phyloP scores from a whole-genome alignment of 92 coral and sea anemone genomes.

The Zoanthus sansibaricus region DNA sequence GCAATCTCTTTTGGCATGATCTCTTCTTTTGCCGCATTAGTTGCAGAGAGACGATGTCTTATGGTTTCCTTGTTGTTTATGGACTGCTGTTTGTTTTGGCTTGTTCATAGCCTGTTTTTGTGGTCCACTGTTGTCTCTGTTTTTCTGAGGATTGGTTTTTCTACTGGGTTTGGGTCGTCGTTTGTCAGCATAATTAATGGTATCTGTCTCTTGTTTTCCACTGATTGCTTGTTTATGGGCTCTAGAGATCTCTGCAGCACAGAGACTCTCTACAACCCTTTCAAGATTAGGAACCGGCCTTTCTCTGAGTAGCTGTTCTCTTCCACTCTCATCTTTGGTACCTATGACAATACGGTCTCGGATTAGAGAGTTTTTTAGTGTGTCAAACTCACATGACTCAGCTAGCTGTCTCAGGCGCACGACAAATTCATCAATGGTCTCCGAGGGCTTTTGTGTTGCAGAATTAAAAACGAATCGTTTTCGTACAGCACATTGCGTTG shows the following conservation, averaged over 20 bases:
- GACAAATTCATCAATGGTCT: slow-evolving; percentile 45
- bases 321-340: slow-evolving; percentile 49
- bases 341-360: slow-evolving; percentile 56
- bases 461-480: slow-evolving; percentile 52
- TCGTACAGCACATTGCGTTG: slow-evolving; percentile 50
- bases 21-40: slow-evolving; percentile 12
- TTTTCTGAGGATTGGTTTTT: slow-evolving; percentile 7
- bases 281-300: slow-evolving; percentile 37
- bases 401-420: slow-evolving; percentile 50
- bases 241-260: neutral
- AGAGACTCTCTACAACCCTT: slow-evolving; percentile 34
- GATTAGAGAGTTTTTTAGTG: slow-evolving; percentile 47
- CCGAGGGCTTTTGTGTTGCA: slow-evolving; percentile 43
- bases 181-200: neutral
- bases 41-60: slow-evolving; percentile 3
- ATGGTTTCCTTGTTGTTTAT: slow-evolving; percentile 1
- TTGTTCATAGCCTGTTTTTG: neutral
- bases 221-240: slow-evolving; percentile 20
- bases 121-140: neutral
- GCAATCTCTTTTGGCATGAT: slow-evolving; percentile 22
- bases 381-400: slow-evolving; percentile 45
- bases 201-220: slow-evolving; percentile 8
- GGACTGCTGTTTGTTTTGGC: neutral
- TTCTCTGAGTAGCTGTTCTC: slow-evolving; percentile 53
- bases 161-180: neutral